Evolutionary conservation across 92 coral and sea anemone genomes (phyloP).

Genomic region (Parazoanthus atlanticus): DNA sequence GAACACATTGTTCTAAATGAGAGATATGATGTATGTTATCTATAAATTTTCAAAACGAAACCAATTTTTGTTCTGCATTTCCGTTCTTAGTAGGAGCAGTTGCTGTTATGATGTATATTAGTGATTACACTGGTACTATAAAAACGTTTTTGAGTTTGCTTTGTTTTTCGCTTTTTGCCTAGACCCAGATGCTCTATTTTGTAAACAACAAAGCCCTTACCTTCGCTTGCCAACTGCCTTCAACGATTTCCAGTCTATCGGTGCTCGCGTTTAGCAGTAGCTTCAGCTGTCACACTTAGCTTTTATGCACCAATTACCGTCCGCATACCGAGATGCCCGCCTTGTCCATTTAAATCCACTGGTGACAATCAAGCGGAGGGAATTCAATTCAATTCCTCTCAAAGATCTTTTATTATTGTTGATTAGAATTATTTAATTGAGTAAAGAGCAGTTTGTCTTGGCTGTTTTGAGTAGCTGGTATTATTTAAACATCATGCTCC

Average conservation of each 20-base stretch:
- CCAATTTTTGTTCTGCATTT: background rate
- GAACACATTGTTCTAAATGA: background rate
- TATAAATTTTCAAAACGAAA: background rate
- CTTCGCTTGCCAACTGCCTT: no score
- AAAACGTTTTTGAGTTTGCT: background rate
- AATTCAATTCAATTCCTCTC: no score
- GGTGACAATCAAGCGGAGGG: background rate
- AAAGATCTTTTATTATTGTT: no score
- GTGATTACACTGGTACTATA: background rate
- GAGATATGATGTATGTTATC: background rate
- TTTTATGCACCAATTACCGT: background rate
- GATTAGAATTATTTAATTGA: no score
- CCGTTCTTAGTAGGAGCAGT: background rate
- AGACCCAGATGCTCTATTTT: background rate
- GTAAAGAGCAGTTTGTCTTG: no score
- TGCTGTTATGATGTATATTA: background rate
- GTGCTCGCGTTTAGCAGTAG: background rate
- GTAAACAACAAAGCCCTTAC: background rate
- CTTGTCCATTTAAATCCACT: background rate
- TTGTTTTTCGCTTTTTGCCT: background rate
- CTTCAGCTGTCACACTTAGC: background rate
- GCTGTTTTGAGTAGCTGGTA: background rate
- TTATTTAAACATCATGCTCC: background rate
- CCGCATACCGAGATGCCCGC: background rate
- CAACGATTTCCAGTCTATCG: background rate